Conservation (phyloP, 2,113 vertebrate genomes). For the Thymallus thymallus region DNA sequence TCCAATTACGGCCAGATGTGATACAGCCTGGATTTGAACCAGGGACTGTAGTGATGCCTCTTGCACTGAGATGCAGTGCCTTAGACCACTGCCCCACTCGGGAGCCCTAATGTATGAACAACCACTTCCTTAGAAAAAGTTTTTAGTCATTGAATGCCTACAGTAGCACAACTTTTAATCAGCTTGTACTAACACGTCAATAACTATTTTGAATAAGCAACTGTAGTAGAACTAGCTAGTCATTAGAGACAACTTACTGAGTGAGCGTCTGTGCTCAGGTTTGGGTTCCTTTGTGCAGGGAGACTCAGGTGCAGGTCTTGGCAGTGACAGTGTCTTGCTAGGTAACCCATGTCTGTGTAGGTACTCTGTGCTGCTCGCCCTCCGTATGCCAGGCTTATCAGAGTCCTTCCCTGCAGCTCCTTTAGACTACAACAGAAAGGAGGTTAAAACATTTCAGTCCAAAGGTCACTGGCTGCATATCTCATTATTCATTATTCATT, state of each 20-base stretch:
- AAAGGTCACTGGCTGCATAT: not conserved
- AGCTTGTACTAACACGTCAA: not conserved
- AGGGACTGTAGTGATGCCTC: too few relatives aligned
- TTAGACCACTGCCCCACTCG: too few relatives aligned
- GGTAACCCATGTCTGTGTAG: slow-evolving; percentile 63
- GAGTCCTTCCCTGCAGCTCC: slow-evolving; percentile 21
- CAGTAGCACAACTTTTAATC: not conserved
- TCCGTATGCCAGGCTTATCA: slow-evolving; percentile 66
- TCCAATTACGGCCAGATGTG: too few relatives aligned
- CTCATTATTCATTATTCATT: not conserved
- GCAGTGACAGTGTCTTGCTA: not conserved
- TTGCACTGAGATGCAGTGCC: too few relatives aligned
- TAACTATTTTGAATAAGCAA: not conserved
- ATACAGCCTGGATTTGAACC: too few relatives aligned
- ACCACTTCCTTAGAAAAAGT: not conserved
- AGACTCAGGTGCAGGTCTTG: slow-evolving; percentile 45
- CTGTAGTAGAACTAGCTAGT: too few relatives aligned
- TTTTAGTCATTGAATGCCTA: not conserved
- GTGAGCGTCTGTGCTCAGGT: slow-evolving; percentile 81
- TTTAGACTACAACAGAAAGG: slow-evolving; percentile 26
- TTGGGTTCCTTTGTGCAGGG: slow-evolving; percentile 67
- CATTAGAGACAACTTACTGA: slow-evolving; percentile 73
- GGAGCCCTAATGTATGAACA: too few relatives aligned
- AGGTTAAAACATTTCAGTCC: slow-evolving; percentile 5
- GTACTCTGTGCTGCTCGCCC: slow-evolving; percentile 80